Base-by-base conservation (phyloP, 2,113 vertebrate genomes). In the Gopherus flavomarginatus region DNA sequence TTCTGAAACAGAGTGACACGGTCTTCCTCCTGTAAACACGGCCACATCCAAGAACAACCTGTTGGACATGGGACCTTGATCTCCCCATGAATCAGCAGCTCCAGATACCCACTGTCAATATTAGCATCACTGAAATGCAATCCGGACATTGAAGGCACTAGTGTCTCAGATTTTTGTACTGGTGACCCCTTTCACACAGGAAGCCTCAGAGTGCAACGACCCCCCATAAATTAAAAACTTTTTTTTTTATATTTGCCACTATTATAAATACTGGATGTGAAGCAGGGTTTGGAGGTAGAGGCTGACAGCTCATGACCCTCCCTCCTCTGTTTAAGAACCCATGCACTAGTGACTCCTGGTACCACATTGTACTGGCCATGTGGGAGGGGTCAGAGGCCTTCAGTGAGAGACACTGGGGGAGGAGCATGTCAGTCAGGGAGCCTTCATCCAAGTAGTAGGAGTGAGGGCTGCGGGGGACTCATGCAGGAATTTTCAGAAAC, bases 401-500 rank as follows among this genome's bases (percentile, higher is more conserved):
- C 19, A 47, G 21, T 17, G 49, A 91, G 72, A 57, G 77, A 1
- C 4, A 27, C 1, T 4, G 1, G n/a, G 77, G 57, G n/a, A 80
- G 47, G 21, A 11, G 1, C 13, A 54, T 10, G 54, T 38, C 49
- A 87, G n/a, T 42, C 38, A 89, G 86, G 24, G 57, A 81, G n/a
- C 26, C 1, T 27, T 14, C 59, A n/a, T 52, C 62, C 52, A 22
- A 56, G 19, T 29, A 31, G 50, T n/a, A 72, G 81, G 21, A 85
- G 56, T 11, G 11, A 78, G 5, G 35, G 49, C 81, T 2, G 26
- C 16, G 5, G 2, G 72, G 81, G 4, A 21, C 72, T 52, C 50
- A 50, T 31, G 13, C 83, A 16, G 47, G 12, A 90, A 81, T 78
- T 83, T 44, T 3, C 11, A 86, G 83, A 89, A 52, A 99, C 99